Evolutionary conservation across 1,140 invertebrate genomes (phyloP).

Genomic region (Drosophila subpulchrella): DNA sequence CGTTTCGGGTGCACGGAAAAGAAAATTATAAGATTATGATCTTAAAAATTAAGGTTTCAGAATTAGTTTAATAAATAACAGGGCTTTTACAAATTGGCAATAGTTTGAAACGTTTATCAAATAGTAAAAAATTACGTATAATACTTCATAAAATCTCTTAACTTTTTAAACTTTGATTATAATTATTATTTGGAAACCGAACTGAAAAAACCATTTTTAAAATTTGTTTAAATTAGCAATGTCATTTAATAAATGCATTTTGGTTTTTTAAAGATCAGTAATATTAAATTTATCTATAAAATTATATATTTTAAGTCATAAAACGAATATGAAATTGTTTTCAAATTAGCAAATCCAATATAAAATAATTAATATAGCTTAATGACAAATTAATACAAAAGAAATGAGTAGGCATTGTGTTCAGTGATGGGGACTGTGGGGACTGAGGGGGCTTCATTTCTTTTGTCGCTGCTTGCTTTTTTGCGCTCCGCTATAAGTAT

Average conservation of each 20-base stretch:
- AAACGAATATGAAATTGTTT: not conserved
- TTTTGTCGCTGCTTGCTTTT: slow-evolving; percentile 63
- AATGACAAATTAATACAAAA: not conserved
- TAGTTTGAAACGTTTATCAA: too few species aligned
- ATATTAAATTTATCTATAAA: not conserved
- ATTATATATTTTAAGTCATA: not conserved
- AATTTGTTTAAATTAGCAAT: too few species aligned
- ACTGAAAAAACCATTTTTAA: too few species aligned
- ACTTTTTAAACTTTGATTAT: too few species aligned
- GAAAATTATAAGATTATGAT: not conserved
- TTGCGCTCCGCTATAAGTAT: slow-evolving; percentile 75
- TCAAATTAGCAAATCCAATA: not conserved
- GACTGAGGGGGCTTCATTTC: slow-evolving; percentile 47
- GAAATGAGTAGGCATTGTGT: not conserved
- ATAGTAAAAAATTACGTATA: too few species aligned
- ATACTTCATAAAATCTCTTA: too few species aligned
- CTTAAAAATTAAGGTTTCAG: not conserved
- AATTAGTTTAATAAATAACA: not conserved
- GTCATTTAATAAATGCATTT: too few species aligned
- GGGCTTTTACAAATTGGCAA: too few species aligned
- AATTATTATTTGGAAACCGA: too few species aligned
- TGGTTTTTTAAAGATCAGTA: not conserved
- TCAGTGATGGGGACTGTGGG: slow-evolving; percentile 11
- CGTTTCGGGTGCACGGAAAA: slow-evolving; percentile 23
- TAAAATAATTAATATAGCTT: not conserved